Conservation (phyloP, 2,113 vertebrate genomes). For the Proteles cristata region DNA sequence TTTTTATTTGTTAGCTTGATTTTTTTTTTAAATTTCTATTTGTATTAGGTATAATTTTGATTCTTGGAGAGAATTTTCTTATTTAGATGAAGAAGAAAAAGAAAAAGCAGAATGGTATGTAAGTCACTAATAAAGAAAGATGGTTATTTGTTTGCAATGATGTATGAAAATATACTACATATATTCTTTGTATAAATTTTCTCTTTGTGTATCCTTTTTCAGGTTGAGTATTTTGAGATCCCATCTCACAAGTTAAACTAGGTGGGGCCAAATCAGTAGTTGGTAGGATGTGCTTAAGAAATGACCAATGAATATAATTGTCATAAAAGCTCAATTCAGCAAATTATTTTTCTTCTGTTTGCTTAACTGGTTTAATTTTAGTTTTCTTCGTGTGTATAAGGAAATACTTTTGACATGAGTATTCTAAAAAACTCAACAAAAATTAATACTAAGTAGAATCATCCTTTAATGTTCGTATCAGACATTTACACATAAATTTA, state of each 20-base stretch:
- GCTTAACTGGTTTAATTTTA: conserved; percentile 13
- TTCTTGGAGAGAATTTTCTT: conserved; percentile 99
- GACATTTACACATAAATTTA: background rate
- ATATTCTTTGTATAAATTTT: background rate
- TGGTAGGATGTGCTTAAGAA: background rate
- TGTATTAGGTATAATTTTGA: conserved; percentile 97
- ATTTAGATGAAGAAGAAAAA: conserved; percentile 99
- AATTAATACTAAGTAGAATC: background rate
- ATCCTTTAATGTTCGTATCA: background rate
- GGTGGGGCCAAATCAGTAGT: background rate
- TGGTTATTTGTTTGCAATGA: conserved; percentile 40
- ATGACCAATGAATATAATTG: background rate
- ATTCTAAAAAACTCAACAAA: background rate
- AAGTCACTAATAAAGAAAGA: conserved; percentile 59
- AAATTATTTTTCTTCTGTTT: conserved; percentile 44
- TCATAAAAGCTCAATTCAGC: background rate
- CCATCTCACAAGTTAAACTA: conserved; percentile 44
- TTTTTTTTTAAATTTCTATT: background rate
- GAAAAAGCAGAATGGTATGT: conserved; percentile 98
- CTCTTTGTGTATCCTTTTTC: background rate
- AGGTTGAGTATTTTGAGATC: conserved; percentile 13
- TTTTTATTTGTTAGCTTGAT: conserved; percentile 3
- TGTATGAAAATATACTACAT: background rate
- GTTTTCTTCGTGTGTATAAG: background rate
- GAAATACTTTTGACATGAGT: conserved; percentile 17